Conservation (phyloP, 2,113 vertebrate genomes). For the Theristicus caerulescens region DNA sequence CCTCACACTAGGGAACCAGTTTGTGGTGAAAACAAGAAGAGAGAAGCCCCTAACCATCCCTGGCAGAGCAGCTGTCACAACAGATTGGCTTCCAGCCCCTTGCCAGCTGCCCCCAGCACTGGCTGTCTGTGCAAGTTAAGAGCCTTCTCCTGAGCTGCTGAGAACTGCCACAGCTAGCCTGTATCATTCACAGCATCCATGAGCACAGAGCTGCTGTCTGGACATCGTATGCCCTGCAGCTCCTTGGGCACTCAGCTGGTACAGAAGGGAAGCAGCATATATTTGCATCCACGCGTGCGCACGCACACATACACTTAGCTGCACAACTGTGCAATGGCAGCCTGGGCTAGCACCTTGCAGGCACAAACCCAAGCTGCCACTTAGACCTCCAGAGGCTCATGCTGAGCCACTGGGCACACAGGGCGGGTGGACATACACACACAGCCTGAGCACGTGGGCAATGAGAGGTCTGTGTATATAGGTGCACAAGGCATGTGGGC, state of each 20-base stretch:
- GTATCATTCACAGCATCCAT: conserved; percentile 60
- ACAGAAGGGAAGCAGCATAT: background rate
- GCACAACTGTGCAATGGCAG: background rate
- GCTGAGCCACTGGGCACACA: background rate
- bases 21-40: conserved; percentile 15
- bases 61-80: conserved; percentile 41
- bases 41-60: conserved; percentile 24
- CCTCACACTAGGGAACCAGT: conserved; percentile 46
- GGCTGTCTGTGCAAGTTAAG: conserved; percentile 37
- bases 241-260: conserved; percentile 9
- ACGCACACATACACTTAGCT: background rate
- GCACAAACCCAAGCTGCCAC: background rate
- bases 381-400: background rate
- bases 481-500: accelerated
- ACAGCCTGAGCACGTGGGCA: background rate
- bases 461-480: accelerated
- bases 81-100: conserved; percentile 27
- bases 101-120: conserved; percentile 42
- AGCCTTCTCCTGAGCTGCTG: conserved; percentile 47
- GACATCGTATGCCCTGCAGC: background rate
- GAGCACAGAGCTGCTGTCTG: background rate
- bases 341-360: background rate
- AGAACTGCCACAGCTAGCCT: conserved; percentile 45
- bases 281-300: accelerated
- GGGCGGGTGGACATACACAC: background rate